Conservation (phyloP, 2,797 vertebrate species). For the Spea hammondii region DNA sequence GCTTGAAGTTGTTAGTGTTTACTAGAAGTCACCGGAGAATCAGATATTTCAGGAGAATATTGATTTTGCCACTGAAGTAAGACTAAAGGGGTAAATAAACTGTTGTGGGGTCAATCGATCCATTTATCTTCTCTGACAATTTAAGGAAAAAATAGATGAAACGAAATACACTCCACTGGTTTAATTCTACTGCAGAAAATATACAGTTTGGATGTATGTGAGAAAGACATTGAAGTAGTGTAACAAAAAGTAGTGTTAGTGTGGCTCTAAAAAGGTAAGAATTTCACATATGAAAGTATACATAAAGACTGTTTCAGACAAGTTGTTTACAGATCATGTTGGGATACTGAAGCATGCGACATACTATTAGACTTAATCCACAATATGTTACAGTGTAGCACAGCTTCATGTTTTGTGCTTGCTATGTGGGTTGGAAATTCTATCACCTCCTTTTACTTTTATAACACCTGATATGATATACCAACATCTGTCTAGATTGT, state of each 20-base stretch:
- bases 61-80: constrained; percentile 79
- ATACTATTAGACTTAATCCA: no score
- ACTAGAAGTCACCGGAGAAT: constrained; percentile 71
- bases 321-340: no score
- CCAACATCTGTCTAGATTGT: no score
- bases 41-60: constrained; percentile 75
- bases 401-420: no score
- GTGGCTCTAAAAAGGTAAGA: no score
- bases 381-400: no score
- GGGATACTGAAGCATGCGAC: no score
- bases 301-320: no score
- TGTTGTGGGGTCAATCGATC: constrained; percentile 75
- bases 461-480: no score
- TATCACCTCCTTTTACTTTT: no score
- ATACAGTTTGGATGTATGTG: background rate
- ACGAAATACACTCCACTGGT: constrained; percentile 73
- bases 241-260: background rate
- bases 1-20: constrained; percentile 75
- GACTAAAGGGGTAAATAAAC: constrained; percentile 83
- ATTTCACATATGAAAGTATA: no score
- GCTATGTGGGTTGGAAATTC: no score
- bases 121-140: constrained; percentile 78
- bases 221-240: background rate
- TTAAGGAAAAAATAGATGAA: constrained; percentile 73
- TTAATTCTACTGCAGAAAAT: constrained; percentile 59